These are phyloP conservation scores for Eurytoma adleriae DNA, from an alignment of 2,888 invertebrate genomes.

Conservation along the genomic window DNA sequence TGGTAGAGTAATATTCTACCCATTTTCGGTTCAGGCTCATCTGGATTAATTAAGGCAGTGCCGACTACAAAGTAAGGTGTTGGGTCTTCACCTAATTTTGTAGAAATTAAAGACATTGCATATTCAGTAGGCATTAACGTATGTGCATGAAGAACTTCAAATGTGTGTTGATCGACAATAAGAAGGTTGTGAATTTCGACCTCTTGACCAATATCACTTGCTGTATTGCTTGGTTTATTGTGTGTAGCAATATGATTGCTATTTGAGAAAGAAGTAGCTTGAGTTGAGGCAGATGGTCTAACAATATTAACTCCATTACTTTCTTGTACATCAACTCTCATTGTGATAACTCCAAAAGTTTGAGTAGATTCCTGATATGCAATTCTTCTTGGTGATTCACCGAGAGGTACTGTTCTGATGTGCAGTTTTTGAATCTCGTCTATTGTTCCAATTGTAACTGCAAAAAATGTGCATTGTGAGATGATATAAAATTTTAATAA, in stretches of 20 bases:
- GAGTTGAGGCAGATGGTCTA: slow-evolving; percentile 87
- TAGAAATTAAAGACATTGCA: slow-evolving; percentile 93
- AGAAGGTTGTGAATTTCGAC: slow-evolving; percentile 93
- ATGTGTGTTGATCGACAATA: slow-evolving; percentile 96
- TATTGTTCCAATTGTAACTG: slow-evolving; percentile 95
- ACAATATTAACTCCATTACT: slow-evolving; percentile 81
- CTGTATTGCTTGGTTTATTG: slow-evolving; percentile 73
- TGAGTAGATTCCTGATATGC: slow-evolving; percentile 95
- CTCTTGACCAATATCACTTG: slow-evolving; percentile 85
- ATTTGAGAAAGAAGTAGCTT: slow-evolving; percentile 82
- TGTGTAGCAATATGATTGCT: slow-evolving; percentile 75
- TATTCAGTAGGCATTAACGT: slow-evolving; percentile 94
- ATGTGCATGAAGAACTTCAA: slow-evolving; percentile 97
- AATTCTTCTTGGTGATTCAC: slow-evolving; percentile 95
- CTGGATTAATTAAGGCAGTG: slow-evolving; percentile 94
- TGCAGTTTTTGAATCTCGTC: slow-evolving; percentile 99
- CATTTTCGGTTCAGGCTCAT: slow-evolving; percentile 96
- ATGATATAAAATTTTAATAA: slow-evolving; percentile 3
- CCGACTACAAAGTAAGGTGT: slow-evolving; percentile 96
- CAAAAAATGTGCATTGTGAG: slow-evolving; percentile 11
- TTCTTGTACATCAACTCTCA: slow-evolving; percentile 92
- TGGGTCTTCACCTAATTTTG: slow-evolving; percentile 93
- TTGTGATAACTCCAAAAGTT: slow-evolving; percentile 95
- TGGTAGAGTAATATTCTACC: slow-evolving; percentile 93
- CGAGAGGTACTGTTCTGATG: slow-evolving; percentile 95